phyloP scores from a whole-genome alignment of 2,797 vertebrate species.

The Anabas testudineus region DNA sequence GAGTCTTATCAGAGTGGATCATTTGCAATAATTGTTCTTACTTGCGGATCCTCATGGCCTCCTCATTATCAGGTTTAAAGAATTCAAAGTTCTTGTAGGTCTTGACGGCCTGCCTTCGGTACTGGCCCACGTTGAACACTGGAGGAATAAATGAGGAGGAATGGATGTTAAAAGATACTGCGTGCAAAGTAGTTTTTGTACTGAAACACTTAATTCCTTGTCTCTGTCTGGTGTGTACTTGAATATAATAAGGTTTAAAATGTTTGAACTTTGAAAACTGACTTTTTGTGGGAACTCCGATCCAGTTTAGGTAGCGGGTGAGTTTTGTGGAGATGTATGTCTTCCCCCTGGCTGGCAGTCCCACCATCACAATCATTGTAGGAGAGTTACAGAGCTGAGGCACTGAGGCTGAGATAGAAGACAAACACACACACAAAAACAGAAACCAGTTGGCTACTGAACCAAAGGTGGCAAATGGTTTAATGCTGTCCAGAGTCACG shows the following conservation, averaged over 20 bases:
- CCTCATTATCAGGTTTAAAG: slow-evolving; percentile 90
- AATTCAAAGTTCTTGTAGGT: slow-evolving; percentile 93
- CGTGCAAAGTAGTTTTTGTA: too few relatives aligned
- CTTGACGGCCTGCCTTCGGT: slow-evolving; percentile 90
- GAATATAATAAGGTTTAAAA: not conserved
- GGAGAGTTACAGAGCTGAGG: slow-evolving; percentile 95
- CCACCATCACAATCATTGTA: slow-evolving; percentile 93
- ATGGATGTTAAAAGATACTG: too few relatives aligned
- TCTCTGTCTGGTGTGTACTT: not conserved
- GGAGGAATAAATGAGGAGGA: not conserved
- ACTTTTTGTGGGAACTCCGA: slow-evolving; percentile 92
- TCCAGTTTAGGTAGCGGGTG: slow-evolving; percentile 94
- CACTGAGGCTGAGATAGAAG: slow-evolving; percentile 82
- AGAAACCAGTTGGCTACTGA: not conserved
- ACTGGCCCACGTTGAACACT: slow-evolving; percentile 96
- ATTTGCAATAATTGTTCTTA: slow-evolving; percentile 55
- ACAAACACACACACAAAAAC: slow-evolving; percentile 7
- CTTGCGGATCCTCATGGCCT: slow-evolving; percentile 92
- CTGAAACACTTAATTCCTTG: too few relatives aligned
- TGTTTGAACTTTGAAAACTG: slow-evolving; percentile 20
- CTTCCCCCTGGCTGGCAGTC: slow-evolving; percentile 92
- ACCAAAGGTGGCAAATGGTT: too few relatives aligned
- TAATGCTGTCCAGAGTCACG: not conserved
- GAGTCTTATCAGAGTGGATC: not conserved
- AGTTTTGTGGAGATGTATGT: slow-evolving; percentile 95